phyloP scores from a whole-genome alignment of 2,888 invertebrate genomes.

The Chironomus tentans region DNA sequence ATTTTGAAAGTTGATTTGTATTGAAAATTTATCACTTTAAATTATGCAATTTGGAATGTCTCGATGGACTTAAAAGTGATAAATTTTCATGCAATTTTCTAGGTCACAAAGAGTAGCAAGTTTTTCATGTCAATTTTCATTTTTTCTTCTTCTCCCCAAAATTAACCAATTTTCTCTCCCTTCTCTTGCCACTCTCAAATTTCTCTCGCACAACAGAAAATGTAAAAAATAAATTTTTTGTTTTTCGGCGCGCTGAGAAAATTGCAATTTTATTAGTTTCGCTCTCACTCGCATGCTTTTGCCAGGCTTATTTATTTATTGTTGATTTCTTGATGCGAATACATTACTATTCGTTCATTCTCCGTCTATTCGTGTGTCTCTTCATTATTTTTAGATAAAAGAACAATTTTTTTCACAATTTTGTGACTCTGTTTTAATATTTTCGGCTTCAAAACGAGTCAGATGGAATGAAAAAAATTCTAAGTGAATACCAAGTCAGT shows the following conservation, averaged over 20 bases:
- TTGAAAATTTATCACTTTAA: background rate
- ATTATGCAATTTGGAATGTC: background rate
- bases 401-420: background rate
- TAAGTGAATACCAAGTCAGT: background rate
- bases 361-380: background rate
- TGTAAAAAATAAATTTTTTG: too few species aligned
- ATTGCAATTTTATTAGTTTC: background rate
- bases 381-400: background rate
- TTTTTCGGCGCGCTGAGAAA: background rate
- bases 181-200: background rate
- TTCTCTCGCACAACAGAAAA: background rate
- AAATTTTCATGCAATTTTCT: slow-evolving; percentile 16
- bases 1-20: background rate
- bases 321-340: background rate
- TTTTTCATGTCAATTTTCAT: background rate
- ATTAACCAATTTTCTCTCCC: background rate
- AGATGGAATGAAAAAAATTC: background rate
- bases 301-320: slow-evolving; percentile 1
- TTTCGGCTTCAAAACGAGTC: background rate
- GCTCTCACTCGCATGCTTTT: background rate
- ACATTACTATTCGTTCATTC: background rate
- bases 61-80: background rate
- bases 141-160: background rate
- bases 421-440: background rate
- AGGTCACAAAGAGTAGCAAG: slow-evolving; percentile 2